A percentile compares a stretch with the other conserved stretches of the same genome.
These are phyloP conservation scores for Gymnoscopelus microlampas DNA, from an alignment of 2,797 vertebrate species.

Conservation along the genomic window DNA sequence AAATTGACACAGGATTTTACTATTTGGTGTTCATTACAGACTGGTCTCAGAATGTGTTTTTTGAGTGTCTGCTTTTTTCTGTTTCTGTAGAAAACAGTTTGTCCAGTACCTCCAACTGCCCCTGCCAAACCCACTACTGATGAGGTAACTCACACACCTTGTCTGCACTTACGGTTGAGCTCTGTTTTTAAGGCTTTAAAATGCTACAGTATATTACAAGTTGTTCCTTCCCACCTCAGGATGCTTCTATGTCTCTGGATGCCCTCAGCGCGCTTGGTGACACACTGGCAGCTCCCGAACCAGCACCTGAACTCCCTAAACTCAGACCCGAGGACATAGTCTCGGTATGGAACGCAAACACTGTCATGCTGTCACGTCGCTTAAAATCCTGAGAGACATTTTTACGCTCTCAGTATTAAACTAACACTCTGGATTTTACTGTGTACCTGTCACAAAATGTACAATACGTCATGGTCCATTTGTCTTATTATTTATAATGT, in stretches of 20 bases:
- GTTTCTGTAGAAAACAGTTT: not conserved
- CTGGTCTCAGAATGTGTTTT: not conserved
- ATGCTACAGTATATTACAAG: not conserved
- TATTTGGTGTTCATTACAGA: too few relatives aligned
- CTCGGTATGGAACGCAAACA: slow-evolving; percentile 52
- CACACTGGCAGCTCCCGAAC: slow-evolving; percentile 54
- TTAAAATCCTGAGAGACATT: not conserved
- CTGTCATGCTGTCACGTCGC: not conserved
- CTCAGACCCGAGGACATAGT: slow-evolving; percentile 76
- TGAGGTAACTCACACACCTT: not conserved
- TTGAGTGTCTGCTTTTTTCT: not conserved
- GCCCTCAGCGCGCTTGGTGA: slow-evolving; percentile 70
- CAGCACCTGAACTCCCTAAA: slow-evolving; percentile 66
- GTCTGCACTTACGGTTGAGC: too few relatives aligned
- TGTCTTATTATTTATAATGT: not conserved
- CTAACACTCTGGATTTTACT: not conserved
- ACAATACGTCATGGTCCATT: not conserved
- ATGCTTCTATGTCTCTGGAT: slow-evolving; percentile 60
- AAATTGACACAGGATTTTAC: too few relatives aligned
- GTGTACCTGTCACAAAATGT: not conserved
- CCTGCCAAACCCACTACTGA: not conserved
- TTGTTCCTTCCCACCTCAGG: slow-evolving; percentile 39
- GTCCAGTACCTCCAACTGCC: not conserved
- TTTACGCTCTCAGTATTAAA: not conserved
- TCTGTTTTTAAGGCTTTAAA: too few relatives aligned